Evolutionary conservation across 2,113 vertebrate genomes (phyloP).

Genomic region (Diadophis punctatus): DNA sequence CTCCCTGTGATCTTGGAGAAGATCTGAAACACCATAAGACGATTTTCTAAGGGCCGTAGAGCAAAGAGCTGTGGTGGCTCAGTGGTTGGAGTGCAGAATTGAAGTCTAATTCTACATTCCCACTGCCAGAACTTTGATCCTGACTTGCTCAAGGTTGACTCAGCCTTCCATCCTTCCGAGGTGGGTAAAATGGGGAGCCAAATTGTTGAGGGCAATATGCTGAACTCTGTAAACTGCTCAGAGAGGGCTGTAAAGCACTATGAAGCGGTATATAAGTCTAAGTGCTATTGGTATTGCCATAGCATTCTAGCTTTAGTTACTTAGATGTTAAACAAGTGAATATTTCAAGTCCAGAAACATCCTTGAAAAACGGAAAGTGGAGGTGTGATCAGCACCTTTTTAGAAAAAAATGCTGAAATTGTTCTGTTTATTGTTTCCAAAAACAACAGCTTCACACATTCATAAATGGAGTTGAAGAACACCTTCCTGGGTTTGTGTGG

Average conservation of each 20-base stretch:
- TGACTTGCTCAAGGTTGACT: background rate
- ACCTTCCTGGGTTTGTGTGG: background rate
- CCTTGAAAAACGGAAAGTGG: conserved; percentile 8
- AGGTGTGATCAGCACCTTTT: conserved; percentile 14
- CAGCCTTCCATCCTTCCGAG: background rate
- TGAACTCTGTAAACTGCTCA: background rate
- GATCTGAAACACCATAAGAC: background rate
- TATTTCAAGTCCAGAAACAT: conserved; percentile 11
- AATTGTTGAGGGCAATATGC: background rate
- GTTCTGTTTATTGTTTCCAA: conserved; percentile 22
- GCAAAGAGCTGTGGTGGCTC: background rate
- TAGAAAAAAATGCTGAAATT: background rate
- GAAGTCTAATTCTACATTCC: background rate
- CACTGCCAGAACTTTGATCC: background rate
- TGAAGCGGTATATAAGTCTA: too few species aligned
- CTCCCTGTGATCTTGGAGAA: background rate
- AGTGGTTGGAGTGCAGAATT: background rate
- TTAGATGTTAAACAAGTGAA: background rate
- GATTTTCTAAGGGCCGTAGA: background rate
- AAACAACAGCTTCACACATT: background rate
- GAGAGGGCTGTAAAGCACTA: too few species aligned
- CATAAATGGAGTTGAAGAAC: background rate
- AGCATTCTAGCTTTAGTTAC: background rate
- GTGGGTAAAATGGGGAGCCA: background rate
- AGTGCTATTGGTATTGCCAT: too few species aligned